Evolutionary conservation across 35 echinoderm and acorn worm species (phyloP), one percentile per base, ranked within the genome.

Genomic region (Anneissia japonica): DNA sequence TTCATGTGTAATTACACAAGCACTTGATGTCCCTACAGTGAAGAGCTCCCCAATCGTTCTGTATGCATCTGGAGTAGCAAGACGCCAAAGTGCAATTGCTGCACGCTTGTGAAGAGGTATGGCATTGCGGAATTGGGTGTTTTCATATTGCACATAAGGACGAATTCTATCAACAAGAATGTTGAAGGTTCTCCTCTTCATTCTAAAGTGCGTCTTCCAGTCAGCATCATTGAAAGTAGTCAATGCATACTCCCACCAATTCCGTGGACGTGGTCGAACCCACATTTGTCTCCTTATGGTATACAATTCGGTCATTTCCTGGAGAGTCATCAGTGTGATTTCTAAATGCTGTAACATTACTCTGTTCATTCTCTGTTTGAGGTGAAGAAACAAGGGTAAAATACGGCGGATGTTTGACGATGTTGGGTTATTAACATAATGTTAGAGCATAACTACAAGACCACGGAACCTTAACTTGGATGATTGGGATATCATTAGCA

Each of bases 31-130:
- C 10, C 45, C 83, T 19, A 85, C 32, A 19, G 46, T 32, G 75
- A 76, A 85, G 1, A 85, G 30, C 11, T 85, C 19, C 0, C 16
- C 75, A 46, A 87, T 87, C 31, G 86, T 87, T 23, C 76, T 34
- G 7, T 46, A 87, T 29, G 80, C 76, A 35, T 76, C 80, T 35
- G 75, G 75, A 34, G 86, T 87, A 33, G 86, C 75, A 31, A 87
- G 76, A 0, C 86, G 1, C 86, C 86, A 87, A 3, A 87, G 0
- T 5, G 75, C 46, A 31, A 87, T 46, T 16, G 38, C 86, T 3
- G 81, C 76, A 3, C 28, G 31, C 35, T 51, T 79, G 17, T 87
- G 76, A 0, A 87, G 1, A 46, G 75, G 3, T 4, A 87, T 30
- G 1, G 46, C 73, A 51, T 80, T 87, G 0, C 35, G 12, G 30